Evolutionary conservation across 2,888 invertebrate genomes (phyloP).

Genomic region (Netelia fuscicornis): DNA sequence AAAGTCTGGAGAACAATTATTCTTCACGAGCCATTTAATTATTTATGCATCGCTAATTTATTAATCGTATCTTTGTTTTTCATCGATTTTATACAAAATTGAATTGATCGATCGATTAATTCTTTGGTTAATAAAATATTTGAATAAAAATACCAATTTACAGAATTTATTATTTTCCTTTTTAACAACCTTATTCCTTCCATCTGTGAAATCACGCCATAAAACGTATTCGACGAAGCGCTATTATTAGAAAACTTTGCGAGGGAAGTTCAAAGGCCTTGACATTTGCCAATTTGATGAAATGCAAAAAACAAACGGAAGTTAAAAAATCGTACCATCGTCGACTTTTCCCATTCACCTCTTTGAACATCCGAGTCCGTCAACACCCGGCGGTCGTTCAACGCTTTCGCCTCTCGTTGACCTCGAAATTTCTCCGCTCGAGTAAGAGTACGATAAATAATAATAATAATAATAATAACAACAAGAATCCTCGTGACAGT

Average conservation of each 20-base stretch:
- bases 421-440: conserved; percentile 51
- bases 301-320: conserved; percentile 3
- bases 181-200: neutral
- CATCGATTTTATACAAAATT: neutral
- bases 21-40: neutral
- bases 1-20: conserved; percentile 2
- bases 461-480: conserved; percentile 1
- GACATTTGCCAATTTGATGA: conserved; percentile 39
- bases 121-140: too few relatives aligned
- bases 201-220: too few relatives aligned
- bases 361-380: neutral
- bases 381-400: neutral
- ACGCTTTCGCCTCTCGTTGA: conserved; percentile 50
- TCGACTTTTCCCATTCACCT: conserved; percentile 5
- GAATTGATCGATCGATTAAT: conserved; percentile 1
- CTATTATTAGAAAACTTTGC: neutral
- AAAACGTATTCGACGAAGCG: neutral
- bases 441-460: neutral
- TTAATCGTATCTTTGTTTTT: neutral
- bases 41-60: neutral
- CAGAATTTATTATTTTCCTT: too few relatives aligned
- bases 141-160: too few relatives aligned
- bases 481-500: neutral
- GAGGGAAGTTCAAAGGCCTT: conserved; percentile 47
- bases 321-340: neutral